phyloP scores from a whole-genome alignment of 1,140 invertebrate genomes.

The Leptinotarsa defecta region DNA sequence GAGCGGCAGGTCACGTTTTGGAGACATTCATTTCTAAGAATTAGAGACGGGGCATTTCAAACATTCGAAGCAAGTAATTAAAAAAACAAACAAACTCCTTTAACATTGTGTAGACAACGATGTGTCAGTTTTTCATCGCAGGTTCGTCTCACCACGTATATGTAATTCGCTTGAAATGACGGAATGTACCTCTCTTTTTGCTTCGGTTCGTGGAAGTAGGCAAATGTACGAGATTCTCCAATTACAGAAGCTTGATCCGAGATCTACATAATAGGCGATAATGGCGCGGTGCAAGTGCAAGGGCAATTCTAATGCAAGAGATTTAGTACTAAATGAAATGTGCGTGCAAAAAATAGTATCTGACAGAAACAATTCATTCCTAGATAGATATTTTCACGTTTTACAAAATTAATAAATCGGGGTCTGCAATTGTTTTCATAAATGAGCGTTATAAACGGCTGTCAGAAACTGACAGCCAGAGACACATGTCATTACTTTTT shows the following conservation, averaged over 20 bases:
- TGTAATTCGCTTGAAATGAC: conserved; percentile 8
- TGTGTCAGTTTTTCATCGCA: not conserved
- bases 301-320: too few relatives aligned
- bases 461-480: too few relatives aligned
- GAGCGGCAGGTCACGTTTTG: conserved; percentile 15
- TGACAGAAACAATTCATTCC: too few relatives aligned
- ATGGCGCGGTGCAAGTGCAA: not conserved
- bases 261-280: conserved; percentile 3
- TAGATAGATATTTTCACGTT: too few relatives aligned
- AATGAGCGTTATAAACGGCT: too few relatives aligned
- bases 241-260: not conserved
- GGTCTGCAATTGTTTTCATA: too few relatives aligned
- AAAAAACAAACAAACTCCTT: conserved; percentile 44
- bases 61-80: conserved; percentile 42
- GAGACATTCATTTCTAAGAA: conserved; percentile 22
- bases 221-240: conserved; percentile 5
- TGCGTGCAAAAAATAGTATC: too few relatives aligned
- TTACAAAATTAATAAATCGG: too few relatives aligned
- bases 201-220: not conserved
- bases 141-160: not conserved
- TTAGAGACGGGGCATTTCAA: conserved; percentile 40
- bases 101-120: conserved; percentile 39
- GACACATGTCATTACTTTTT: too few relatives aligned
- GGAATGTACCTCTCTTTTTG: conserved; percentile 3
- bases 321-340: too few relatives aligned